phyloP scores from a whole-genome alignment of 2,888 invertebrate genomes.

The Amphipyra berbera region DNA sequence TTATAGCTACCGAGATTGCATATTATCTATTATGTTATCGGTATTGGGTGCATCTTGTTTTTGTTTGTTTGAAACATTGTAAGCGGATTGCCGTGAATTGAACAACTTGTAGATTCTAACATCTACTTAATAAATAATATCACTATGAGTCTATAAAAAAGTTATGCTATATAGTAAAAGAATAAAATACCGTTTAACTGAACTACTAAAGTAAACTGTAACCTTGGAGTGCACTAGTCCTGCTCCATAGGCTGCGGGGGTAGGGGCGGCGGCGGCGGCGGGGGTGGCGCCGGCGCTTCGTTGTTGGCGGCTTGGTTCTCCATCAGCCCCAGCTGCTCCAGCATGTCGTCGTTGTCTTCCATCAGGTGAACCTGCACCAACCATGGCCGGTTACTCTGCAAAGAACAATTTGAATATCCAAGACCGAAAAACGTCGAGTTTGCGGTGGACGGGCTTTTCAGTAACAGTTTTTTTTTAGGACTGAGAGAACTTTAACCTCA shows the following conservation, averaged over 20 bases:
- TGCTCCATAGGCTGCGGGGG: slow-evolving; percentile 90
- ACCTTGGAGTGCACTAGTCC: slow-evolving; percentile 65
- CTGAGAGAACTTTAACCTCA: too few species aligned
- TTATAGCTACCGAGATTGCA: too few species aligned
- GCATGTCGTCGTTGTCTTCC: slow-evolving; percentile 87
- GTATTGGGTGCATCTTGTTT: too few species aligned
- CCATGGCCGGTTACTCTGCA: slow-evolving; percentile 63
- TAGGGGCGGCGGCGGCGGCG: slow-evolving; percentile 92
- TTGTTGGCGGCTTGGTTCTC: slow-evolving; percentile 80
- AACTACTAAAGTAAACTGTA: slow-evolving; percentile 3
- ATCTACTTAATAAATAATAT: too few species aligned
- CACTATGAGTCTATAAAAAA: too few species aligned
- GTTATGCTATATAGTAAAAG: too few species aligned
- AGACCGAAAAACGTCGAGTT: slow-evolving; percentile 48
- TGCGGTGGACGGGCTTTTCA: background rate
- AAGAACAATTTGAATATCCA: slow-evolving; percentile 58
- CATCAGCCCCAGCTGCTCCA: slow-evolving; percentile 85
- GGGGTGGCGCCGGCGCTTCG: slow-evolving; percentile 91
- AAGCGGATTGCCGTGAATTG: too few species aligned
- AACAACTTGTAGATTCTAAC: too few species aligned
- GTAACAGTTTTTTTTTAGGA: too few species aligned
- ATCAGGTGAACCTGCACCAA: slow-evolving; percentile 81
- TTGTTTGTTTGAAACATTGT: too few species aligned
- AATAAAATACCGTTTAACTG: background rate
- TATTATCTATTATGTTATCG: too few species aligned